Evolutionary conservation across 2,113 vertebrate genomes (phyloP).

Genomic region (Mustelus asterias): DNA sequence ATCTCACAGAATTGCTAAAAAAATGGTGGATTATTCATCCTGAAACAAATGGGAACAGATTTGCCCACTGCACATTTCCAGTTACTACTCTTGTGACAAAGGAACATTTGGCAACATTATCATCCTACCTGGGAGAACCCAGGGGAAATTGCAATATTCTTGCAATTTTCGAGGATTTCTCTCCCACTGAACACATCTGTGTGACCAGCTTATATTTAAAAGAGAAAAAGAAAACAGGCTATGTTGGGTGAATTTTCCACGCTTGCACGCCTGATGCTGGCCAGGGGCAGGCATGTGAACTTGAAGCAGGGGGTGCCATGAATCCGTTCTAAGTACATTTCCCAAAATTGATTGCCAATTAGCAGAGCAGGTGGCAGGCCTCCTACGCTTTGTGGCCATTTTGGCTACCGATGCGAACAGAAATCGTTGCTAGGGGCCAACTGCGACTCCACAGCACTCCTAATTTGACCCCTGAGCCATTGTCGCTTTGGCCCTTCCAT

Average conservation of each 20-base stretch:
- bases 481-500: background rate
- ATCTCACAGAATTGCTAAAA: background rate
- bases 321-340: background rate
- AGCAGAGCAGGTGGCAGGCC: background rate
- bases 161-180: background rate
- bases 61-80: background rate
- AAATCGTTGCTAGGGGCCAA: background rate
- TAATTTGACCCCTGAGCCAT: background rate
- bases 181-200: background rate
- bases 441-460: background rate
- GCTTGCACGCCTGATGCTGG: background rate
- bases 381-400: background rate
- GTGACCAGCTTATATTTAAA: background rate
- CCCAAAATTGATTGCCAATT: background rate
- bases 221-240: background rate
- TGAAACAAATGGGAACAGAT: background rate
- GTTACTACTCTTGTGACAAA: background rate
- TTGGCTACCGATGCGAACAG: background rate
- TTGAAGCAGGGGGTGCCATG: background rate
- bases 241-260: background rate
- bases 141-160: background rate
- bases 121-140: background rate
- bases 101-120: background rate
- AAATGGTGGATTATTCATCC: background rate
- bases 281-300: background rate